Evolutionary conservation across 64 coral and sea anemone species (phyloP).

Genomic region (Orbicella faveolata): DNA sequence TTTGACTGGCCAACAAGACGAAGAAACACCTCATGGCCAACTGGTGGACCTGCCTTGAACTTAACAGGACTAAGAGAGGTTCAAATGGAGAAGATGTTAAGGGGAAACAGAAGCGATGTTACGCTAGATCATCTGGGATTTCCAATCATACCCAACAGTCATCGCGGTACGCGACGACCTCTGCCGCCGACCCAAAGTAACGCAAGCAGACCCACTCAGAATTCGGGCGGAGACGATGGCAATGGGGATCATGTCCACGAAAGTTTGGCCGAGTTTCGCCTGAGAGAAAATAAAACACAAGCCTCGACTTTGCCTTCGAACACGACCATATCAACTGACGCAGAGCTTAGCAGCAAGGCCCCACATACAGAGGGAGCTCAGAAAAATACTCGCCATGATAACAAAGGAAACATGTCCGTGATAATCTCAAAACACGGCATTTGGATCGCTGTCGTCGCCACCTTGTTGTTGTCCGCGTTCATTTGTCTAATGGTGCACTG

Average conservation of each 20-base stretch:
- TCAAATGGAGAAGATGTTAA: background rate
- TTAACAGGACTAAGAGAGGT: background rate
- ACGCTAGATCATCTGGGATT: background rate
- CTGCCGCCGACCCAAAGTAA: background rate
- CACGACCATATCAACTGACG: background rate
- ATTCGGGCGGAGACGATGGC: background rate
- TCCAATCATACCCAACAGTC: background rate
- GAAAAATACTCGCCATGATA: background rate
- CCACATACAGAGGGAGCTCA: background rate
- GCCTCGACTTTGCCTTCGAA: background rate
- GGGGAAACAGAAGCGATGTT: background rate
- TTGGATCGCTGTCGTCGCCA: background rate
- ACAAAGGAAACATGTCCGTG: background rate
- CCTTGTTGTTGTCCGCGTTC: background rate
- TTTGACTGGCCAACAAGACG: background rate
- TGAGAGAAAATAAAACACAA: background rate
- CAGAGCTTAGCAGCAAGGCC: background rate
- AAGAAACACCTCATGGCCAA: background rate
- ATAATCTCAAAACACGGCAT: background rate
- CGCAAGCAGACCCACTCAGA: background rate
- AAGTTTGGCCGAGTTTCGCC: background rate
- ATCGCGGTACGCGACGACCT: background rate
- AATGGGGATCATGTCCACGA: background rate
- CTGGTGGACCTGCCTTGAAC: background rate
- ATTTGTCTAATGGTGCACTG: background rate